Percentiles rank a stretch among this genome's conserved stretches.
Evolutionary conservation across 2,888 invertebrate genomes (phyloP).

Genomic region (Chironomus riparius): DNA sequence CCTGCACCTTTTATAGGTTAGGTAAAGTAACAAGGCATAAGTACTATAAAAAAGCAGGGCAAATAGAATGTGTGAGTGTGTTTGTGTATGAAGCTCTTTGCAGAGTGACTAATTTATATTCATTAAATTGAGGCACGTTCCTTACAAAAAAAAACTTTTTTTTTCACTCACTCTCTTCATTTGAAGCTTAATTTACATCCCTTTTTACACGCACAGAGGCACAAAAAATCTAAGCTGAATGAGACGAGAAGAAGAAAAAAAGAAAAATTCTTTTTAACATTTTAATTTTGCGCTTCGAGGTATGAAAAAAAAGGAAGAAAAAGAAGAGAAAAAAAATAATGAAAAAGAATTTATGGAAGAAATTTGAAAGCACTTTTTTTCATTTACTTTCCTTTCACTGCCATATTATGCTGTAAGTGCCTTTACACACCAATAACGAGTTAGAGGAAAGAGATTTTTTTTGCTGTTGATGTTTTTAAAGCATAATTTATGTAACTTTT

Average conservation of each 20-base stretch:
- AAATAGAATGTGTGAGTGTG: not conserved
- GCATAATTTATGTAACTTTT: too few species aligned
- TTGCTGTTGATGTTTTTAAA: too few species aligned
- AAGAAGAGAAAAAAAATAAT: too few species aligned
- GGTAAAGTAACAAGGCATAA: not conserved
- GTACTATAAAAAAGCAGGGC: not conserved
- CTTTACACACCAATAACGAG: too few species aligned
- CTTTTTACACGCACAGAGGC: not conserved
- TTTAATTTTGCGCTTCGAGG: conserved; percentile 1
- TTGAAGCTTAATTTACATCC: conserved; percentile 16
- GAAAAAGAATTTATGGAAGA: not conserved
- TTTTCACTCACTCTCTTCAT: not conserved
- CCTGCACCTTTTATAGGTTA: not conserved
- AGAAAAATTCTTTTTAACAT: not conserved
- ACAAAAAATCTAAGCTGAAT: not conserved
- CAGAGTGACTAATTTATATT: conserved; percentile 16
- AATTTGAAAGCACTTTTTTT: conserved; percentile 4
- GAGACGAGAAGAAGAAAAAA: not conserved
- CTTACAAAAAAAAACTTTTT: not conserved
- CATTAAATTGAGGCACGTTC: conserved; percentile 21
- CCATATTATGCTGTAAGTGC: too few species aligned
- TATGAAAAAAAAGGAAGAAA: not conserved
- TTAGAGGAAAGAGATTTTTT: too few species aligned
- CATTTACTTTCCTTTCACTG: too few species aligned
- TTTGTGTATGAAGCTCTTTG: not conserved